A percentile compares a stretch with the other conserved stretches of the same genome.
phyloP scores from a whole-genome alignment of 92 coral and sea anemone genomes.

The Parazoanthus swiftii region DNA sequence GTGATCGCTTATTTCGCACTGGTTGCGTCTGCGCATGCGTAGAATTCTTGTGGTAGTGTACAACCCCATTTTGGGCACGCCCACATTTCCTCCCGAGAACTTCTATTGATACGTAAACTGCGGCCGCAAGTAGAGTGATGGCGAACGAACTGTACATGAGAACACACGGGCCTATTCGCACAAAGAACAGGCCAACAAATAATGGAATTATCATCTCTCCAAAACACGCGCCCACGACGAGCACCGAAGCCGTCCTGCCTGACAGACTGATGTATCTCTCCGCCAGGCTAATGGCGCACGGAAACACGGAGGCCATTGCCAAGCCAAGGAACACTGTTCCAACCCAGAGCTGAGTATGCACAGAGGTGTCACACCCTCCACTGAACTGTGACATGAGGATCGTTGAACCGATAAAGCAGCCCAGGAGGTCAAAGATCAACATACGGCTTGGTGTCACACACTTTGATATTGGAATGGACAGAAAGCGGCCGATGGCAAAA shows the following conservation, averaged over 20 bases:
- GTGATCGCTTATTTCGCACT: conserved; percentile 2
- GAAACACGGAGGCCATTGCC: conserved; percentile 92
- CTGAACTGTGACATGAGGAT: conserved; percentile 73
- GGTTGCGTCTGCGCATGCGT: conserved; percentile 20
- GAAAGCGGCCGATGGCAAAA: conserved; percentile 80
- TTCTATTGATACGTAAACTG: conserved; percentile 42
- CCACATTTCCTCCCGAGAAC: conserved; percentile 37
- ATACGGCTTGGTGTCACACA: conserved; percentile 68
- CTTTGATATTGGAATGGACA: conserved; percentile 76
- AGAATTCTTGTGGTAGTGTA: conserved; percentile 28
- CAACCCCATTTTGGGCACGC: conserved; percentile 9
- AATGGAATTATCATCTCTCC: conserved; percentile 94
- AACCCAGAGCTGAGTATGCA: conserved; percentile 68
- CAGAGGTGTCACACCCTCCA: conserved; percentile 49
- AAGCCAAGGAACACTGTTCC: conserved; percentile 86
- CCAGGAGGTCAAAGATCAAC: conserved; percentile 64
- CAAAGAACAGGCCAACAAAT: conserved; percentile 73
- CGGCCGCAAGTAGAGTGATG: conserved; percentile 50
- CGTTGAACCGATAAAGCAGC: conserved; percentile 65
- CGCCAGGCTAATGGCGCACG: conserved; percentile 79
- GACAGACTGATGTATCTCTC: conserved; percentile 78
- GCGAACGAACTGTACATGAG: conserved; percentile 69
- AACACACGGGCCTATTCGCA: conserved; percentile 70
- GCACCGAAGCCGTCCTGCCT: conserved; percentile 80
- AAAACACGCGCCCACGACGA: conserved; percentile 81